Evolutionary conservation across 2,113 vertebrate species (phyloP).

Genomic region (Oncorhynchus nerka): DNA sequence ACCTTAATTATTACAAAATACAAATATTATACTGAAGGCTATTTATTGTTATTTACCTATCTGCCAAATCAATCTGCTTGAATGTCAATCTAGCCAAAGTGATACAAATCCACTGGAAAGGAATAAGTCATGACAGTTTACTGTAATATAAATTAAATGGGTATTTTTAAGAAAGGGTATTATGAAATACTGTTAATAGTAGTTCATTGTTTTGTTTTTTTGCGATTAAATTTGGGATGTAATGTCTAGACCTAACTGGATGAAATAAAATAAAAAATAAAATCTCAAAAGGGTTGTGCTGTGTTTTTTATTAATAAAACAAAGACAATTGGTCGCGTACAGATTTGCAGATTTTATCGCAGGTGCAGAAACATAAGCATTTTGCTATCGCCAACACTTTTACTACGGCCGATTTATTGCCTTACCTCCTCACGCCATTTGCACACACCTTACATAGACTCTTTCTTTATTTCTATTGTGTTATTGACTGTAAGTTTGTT

Average conservation of each 20-base stretch:
- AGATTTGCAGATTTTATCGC: too few relatives aligned
- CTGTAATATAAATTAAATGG: conserved; percentile 40
- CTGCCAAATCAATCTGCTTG: conserved; percentile 34
- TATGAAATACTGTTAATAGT: conserved; percentile 40
- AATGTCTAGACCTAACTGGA: conserved; percentile 68
- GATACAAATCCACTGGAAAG: conserved; percentile 29
- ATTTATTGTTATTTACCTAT: conserved; percentile 14
- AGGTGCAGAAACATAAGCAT: too few relatives aligned
- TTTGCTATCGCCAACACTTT: too few relatives aligned
- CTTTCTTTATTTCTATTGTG: too few relatives aligned
- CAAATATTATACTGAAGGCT: background rate
- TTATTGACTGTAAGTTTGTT: too few relatives aligned
- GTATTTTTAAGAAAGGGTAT: conserved; percentile 45
- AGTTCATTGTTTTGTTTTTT: conserved; percentile 50
- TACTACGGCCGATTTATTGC: too few relatives aligned
- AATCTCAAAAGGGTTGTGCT: conserved; percentile 5
- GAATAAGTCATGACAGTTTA: conserved; percentile 39
- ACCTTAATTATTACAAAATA: background rate
- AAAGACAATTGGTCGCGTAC: too few relatives aligned
- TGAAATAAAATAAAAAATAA: conserved; percentile 72
- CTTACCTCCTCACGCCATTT: too few relatives aligned
- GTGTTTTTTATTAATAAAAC: background rate
- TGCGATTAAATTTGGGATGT: conserved; percentile 59
- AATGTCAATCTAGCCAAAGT: conserved; percentile 47
- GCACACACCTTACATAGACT: too few relatives aligned